Conservation (phyloP, 2,113 vertebrate genomes). For the Pollachius pollachius region DNA sequence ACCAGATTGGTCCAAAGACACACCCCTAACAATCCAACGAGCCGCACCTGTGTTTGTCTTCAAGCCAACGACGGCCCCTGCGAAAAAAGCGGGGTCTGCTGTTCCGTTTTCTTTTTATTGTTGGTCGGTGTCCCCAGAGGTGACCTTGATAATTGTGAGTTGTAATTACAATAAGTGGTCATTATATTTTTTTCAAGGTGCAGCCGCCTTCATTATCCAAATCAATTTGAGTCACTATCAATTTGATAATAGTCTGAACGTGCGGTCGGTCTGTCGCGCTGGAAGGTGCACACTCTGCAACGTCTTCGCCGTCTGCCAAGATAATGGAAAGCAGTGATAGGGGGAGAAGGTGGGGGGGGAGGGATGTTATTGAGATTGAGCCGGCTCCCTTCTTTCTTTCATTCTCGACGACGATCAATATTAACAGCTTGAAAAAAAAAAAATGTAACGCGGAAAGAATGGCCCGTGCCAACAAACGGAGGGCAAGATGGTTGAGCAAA, state of each 20-base stretch:
- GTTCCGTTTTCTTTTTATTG: constrained; percentile 57
- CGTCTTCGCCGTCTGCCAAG: constrained; percentile 51
- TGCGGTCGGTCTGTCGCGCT: constrained; percentile 36
- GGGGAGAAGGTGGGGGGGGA: too few relatives aligned
- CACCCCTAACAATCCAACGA: too few relatives aligned
- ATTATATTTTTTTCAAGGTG: constrained; percentile 80
- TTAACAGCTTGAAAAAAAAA: constrained; percentile 76
- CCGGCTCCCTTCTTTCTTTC: constrained; percentile 45
- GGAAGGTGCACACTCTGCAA: constrained; percentile 63
- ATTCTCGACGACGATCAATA: constrained; percentile 71
- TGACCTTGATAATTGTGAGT: constrained; percentile 80
- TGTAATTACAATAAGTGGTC: constrained; percentile 80
- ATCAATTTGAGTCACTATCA: constrained; percentile 80
- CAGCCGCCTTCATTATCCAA: constrained; percentile 74
- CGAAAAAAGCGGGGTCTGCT: too few relatives aligned
- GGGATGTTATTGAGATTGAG: constrained; percentile 75
- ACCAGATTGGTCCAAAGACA: too few relatives aligned
- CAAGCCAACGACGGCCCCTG: too few relatives aligned
- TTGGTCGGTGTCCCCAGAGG: constrained; percentile 1
- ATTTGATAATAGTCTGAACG: constrained; percentile 74
- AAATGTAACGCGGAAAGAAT: constrained; percentile 59
- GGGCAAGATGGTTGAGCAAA: constrained; percentile 70
- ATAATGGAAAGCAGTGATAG: constrained; percentile 64
- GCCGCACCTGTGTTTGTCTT: too few relatives aligned
- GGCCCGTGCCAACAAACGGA: constrained; percentile 51